phyloP scores from a whole-genome alignment of 2,888 invertebrate species.

The Agonopterix subpropinquella region DNA sequence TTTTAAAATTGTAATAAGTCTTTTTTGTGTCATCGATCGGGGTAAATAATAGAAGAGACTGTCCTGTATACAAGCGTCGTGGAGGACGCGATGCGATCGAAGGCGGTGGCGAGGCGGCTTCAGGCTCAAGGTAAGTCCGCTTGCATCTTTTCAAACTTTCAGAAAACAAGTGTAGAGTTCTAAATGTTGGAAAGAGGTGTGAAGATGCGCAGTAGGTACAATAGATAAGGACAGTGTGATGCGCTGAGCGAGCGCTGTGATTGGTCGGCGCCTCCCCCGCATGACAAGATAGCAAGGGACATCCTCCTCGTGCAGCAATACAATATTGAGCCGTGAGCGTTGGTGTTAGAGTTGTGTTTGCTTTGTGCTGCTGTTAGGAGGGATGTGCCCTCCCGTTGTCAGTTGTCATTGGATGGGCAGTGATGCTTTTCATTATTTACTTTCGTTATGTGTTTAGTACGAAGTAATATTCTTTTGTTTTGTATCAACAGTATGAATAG shows the following conservation, averaged over 20 bases:
- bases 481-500: too few species aligned
- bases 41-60: conserved; percentile 46
- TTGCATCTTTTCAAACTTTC: conserved; percentile 1
- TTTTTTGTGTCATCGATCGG: conserved; percentile 45
- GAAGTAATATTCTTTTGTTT: conserved; percentile 5
- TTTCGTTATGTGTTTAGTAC: conserved; percentile 34
- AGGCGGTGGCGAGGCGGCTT: conserved; percentile 82
- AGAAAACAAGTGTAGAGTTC: background rate
- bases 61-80: conserved; percentile 33
- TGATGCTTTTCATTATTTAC: conserved; percentile 65
- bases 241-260: conserved; percentile 49
- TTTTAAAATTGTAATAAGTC: conserved; percentile 21
- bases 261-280: conserved; percentile 69
- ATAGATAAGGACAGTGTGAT: conserved; percentile 62
- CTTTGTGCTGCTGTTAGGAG: conserved; percentile 31
- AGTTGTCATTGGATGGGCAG: conserved; percentile 71
- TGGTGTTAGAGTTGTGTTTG: conserved; percentile 29
- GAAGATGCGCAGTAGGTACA: conserved; percentile 58
- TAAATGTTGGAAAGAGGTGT: background rate
- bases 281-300: conserved; percentile 71
- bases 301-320: conserved; percentile 45
- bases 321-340: conserved; percentile 23
- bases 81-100: conserved; percentile 79
- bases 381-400: conserved; percentile 67
- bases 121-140: conserved; percentile 79